A percentile compares a stretch with the other conserved stretches of the same genome.
These are phyloP conservation scores for Bothrops jararaca DNA, from an alignment of 2,113 vertebrate species.

Conservation along the genomic window DNA sequence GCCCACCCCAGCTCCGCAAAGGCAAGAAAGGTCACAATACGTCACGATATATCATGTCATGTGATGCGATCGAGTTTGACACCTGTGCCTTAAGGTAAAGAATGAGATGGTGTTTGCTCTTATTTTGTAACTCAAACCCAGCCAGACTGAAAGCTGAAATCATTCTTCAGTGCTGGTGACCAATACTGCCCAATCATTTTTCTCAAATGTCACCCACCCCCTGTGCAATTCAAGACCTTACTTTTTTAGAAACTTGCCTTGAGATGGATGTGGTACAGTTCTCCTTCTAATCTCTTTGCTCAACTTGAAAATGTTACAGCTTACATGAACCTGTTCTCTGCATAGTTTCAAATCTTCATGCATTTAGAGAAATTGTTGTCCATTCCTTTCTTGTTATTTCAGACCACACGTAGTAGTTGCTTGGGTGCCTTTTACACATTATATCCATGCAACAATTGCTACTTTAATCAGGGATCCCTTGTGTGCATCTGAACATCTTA, in stretches of 20 bases:
- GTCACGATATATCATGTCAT: too few species aligned
- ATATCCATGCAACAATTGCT: neutral
- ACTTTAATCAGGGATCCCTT: neutral
- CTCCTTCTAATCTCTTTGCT: neutral
- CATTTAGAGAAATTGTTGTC: neutral
- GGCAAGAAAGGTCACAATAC: too few species aligned
- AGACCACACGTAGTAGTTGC: neutral
- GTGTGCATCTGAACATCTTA: neutral
- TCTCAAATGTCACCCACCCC: neutral
- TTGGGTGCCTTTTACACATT: neutral
- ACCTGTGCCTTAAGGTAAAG: neutral
- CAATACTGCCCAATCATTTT: neutral
- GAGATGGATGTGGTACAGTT: neutral
- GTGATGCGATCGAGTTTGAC: too few species aligned
- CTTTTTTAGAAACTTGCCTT: neutral
- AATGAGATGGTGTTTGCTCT: neutral
- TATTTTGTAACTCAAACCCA: neutral
- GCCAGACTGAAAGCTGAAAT: neutral
- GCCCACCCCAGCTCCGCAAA: too few species aligned
- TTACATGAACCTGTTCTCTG: neutral
- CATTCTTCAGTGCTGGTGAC: neutral
- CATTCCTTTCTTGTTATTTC: neutral
- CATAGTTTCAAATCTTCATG: neutral
- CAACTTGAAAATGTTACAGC: neutral
- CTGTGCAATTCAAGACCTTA: neutral